Evolutionary conservation across 2,888 invertebrate species (phyloP).

Genomic region (Polia nebulosa): DNA sequence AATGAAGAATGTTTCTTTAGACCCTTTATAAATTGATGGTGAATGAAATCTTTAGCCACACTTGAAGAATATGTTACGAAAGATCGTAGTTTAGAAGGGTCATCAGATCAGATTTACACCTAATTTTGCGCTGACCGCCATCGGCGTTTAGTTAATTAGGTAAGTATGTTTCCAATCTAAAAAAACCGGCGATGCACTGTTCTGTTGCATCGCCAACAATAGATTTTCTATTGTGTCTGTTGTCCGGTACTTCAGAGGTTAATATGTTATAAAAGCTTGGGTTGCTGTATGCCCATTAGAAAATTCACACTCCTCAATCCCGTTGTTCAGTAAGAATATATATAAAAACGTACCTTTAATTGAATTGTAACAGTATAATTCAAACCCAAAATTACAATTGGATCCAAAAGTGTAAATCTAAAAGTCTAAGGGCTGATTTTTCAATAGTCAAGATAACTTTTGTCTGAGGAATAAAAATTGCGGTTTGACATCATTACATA

Average conservation of each 20-base stretch:
- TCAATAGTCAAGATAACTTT: too few species aligned
- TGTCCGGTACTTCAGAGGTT: too few species aligned
- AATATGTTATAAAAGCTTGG: neutral
- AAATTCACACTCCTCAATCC: neutral
- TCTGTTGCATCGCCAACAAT: too few species aligned
- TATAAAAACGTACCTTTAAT: too few species aligned
- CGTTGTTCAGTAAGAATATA: neutral
- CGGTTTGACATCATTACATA: too few species aligned
- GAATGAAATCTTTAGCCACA: slow-evolving; percentile 73
- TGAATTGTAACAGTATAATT: neutral
- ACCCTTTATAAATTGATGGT: slow-evolving; percentile 30
- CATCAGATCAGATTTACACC: slow-evolving; percentile 12
- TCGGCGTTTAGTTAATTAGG: neutral
- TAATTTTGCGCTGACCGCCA: neutral
- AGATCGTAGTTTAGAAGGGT: neutral
- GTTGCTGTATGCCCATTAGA: neutral
- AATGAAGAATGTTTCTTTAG: slow-evolving; percentile 65
- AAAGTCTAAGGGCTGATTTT: too few species aligned
- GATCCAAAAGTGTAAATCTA: neutral
- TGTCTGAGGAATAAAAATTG: too few species aligned
- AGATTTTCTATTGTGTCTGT: too few species aligned
- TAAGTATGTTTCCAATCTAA: neutral
- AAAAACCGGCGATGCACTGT: too few species aligned
- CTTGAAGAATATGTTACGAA: slow-evolving; percentile 27
- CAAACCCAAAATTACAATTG: neutral